These are phyloP conservation scores for Xenopus borealis DNA, from an alignment of 2,113 vertebrate species.

Conservation along the genomic window DNA sequence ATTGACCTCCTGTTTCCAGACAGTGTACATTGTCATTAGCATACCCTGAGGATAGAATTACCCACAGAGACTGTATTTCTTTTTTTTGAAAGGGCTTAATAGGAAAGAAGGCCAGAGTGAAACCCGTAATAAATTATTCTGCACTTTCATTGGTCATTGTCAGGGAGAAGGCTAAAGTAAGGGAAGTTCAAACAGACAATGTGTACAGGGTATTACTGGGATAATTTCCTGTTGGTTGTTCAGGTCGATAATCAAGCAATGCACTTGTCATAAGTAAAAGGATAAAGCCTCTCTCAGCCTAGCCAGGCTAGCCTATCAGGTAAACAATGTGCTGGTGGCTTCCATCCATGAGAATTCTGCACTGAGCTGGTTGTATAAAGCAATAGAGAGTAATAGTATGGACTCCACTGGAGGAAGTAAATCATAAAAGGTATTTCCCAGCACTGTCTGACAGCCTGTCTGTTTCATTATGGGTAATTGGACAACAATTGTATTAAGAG, in stretches of 20 bases:
- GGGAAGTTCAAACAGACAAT: conserved; percentile 1
- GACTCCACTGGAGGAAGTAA: neutral
- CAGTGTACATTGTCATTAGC: conserved; percentile 48
- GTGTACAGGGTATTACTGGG: conserved; percentile 44
- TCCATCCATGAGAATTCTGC: neutral
- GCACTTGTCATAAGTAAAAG: neutral
- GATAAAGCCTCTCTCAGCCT: neutral
- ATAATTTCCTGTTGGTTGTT: conserved; percentile 51
- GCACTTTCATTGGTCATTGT: conserved; percentile 47
- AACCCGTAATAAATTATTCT: conserved; percentile 41
- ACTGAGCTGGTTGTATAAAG: neutral
- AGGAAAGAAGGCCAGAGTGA: conserved; percentile 22
- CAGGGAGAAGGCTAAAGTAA: conserved; percentile 41
- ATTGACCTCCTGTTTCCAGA: conserved; percentile 55
- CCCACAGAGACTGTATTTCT: conserved; percentile 57
- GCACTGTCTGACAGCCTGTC: neutral
- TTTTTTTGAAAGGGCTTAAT: conserved; percentile 33
- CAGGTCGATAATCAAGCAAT: conserved; percentile 15
- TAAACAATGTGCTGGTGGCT: conserved; percentile 11
- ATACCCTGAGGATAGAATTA: conserved; percentile 51
- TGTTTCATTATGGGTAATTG: too few relatives aligned
- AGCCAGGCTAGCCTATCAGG: neutral
- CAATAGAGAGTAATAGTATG: neutral
- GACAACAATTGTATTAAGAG: too few relatives aligned
- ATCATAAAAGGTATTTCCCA: neutral